These are phyloP conservation scores for Muscina levida DNA, from an alignment of 2,888 invertebrate species.

Conservation along the genomic window DNA sequence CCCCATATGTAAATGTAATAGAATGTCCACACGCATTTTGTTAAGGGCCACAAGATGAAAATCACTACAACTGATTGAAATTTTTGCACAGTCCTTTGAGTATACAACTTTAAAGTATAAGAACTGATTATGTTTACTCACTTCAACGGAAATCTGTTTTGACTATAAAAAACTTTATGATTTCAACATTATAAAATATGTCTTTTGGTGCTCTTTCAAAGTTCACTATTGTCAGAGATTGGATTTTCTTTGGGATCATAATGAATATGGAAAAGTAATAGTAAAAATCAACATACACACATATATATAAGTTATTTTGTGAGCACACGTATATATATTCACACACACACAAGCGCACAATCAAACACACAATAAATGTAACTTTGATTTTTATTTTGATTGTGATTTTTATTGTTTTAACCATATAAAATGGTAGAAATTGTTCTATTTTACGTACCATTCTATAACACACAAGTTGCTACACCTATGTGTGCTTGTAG, in stretches of 20 bases:
- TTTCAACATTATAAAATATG: no score
- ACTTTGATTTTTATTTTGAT: slow-evolving; percentile 64
- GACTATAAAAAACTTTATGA: no score
- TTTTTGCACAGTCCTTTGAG: no score
- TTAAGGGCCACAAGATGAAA: no score
- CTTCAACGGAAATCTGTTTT: no score
- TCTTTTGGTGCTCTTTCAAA: not conserved
- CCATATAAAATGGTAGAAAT: slow-evolving; percentile 47
- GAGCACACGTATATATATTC: not conserved
- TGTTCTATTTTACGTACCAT: slow-evolving; percentile 29
- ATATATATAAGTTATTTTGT: not conserved
- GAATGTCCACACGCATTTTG: no score
- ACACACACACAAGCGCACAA: slow-evolving; percentile 13
- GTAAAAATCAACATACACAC: not conserved
- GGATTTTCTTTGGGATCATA: slow-evolving; percentile 20
- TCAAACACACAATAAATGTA: slow-evolving; percentile 23
- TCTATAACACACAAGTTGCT: not conserved
- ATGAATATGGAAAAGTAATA: slow-evolving; percentile 28
- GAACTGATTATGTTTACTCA: no score
- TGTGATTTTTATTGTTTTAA: slow-evolving; percentile 64
- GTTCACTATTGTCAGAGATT: not conserved
- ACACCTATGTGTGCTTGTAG: no score
- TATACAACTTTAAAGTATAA: no score
- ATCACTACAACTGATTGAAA: no score
- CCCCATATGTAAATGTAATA: no score